Base-by-base conservation (phyloP, 1,140 invertebrate genomes). In the Drosophila melanica region DNA sequence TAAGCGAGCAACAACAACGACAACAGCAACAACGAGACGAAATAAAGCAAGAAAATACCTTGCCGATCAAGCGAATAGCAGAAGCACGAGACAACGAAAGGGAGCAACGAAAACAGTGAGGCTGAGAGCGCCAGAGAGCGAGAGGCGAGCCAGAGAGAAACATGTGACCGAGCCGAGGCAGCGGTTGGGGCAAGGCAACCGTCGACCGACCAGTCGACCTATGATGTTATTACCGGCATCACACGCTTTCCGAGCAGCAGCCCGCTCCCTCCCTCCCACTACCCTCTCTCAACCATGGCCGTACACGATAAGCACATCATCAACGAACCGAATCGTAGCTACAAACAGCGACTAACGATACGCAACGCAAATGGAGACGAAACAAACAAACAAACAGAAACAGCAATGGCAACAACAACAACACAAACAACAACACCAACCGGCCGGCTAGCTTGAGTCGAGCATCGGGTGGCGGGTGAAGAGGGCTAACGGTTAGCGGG, bases 141-240 rank as follows among this genome's bases (percentile, higher is more conserved):
- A n/a, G 39, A 23, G 20, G 14, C 16, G 48, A 47, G 58, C 9
- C 8, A 16, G 35, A 51, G 45, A 27, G 37, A 16, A 50, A 77
- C 79, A 81, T 77, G 75, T 69, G 81, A 80, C 57, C 58, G 45
- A 65, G 53, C 16, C 20, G 10, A 54, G 11, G 39, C 16, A 45
- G 35, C 55, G 51, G 30, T 48, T 68, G 20, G 58, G 54, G 39
- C n/a, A n/a, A 62, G 50, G 18, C 39, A 33, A 44, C 41, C 9
- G 44, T n/a, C 45, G 68, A 55, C 67, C 73, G 64, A 84, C 80
- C 76, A 77, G 76, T 79, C 79, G 81, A 87, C 70, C 78, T 87
- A 81, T 81, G 82, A 72, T 87, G 75, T 72, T 85, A 84, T 84
- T 85, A 86, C 81, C 81, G 81, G 81, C 81, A 63, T 41, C 45